phyloP scores from a whole-genome alignment of 2,113 vertebrate species.

The Notechis scutatus region DNA sequence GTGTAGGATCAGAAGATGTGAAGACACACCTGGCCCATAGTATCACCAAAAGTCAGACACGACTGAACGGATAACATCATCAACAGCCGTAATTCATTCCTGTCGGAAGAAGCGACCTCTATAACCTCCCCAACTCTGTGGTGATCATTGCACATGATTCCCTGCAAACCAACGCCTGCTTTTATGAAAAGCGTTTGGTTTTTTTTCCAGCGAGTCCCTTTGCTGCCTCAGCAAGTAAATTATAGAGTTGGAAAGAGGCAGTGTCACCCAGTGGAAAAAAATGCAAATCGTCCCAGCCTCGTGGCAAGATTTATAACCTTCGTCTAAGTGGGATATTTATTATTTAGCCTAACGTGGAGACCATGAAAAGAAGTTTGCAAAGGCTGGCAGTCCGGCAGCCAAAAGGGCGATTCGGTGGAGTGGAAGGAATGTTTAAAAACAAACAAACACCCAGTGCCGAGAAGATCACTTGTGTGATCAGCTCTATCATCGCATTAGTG shows the following conservation, averaged over 20 bases:
- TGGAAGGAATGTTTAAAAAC: conserved; percentile 24
- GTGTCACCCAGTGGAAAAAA: conserved; percentile 34
- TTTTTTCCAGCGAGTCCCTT: conserved; percentile 7
- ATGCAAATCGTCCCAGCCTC: conserved; percentile 35
- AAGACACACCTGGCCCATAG: neutral
- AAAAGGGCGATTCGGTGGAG: conserved; percentile 13
- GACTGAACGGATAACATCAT: neutral
- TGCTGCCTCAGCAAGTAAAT: conserved; percentile 28
- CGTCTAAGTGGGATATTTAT: conserved; percentile 37
- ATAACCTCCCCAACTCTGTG: neutral
- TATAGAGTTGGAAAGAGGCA: conserved; percentile 4
- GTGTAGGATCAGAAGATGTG: neutral
- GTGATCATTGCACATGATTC: neutral
- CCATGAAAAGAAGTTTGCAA: conserved; percentile 9
- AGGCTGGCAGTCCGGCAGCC: neutral
- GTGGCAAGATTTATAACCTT: conserved; percentile 35
- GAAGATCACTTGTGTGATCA: conserved; percentile 35
- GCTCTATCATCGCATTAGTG: conserved; percentile 30
- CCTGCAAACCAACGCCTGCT: conserved; percentile 5
- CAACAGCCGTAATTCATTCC: neutral
- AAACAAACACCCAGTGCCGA: neutral
- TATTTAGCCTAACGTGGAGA: conserved; percentile 28
- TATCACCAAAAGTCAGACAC: neutral
- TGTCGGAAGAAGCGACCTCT: neutral
- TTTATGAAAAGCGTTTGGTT: conserved; percentile 4